Conservation (phyloP, 1,140 invertebrate genomes). For the Diorhabda elongata region DNA sequence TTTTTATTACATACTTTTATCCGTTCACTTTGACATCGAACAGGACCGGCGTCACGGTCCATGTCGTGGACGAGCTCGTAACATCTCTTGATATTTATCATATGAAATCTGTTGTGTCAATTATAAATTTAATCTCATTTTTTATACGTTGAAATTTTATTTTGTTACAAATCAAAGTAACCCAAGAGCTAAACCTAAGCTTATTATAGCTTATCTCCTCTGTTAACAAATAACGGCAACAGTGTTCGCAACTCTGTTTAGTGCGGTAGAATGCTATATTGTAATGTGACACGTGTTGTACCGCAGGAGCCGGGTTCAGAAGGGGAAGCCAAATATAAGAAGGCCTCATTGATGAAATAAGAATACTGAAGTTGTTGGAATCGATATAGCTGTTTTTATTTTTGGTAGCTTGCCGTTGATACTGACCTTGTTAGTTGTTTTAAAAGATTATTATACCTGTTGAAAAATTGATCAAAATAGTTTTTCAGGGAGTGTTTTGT, state of each 20-base stretch:
- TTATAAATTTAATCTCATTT: too few species aligned
- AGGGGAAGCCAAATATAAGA: neutral
- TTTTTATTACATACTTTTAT: too few species aligned
- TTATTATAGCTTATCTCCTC: too few species aligned
- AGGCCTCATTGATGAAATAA: conserved; percentile 2
- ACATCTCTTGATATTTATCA: too few species aligned
- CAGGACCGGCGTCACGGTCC: too few species aligned
- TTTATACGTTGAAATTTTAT: too few species aligned
- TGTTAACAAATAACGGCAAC: neutral
- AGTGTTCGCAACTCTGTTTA: neutral
- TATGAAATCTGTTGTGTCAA: too few species aligned
- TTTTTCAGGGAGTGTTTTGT: neutral
- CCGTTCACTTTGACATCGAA: too few species aligned
- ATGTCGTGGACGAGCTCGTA: too few species aligned
- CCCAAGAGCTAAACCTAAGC: too few species aligned
- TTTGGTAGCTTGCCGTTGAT: neutral
- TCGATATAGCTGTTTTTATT: neutral
- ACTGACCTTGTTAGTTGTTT: neutral
- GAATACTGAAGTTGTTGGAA: neutral
- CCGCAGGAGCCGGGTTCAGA: neutral
- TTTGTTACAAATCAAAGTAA: too few species aligned
- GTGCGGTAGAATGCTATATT: neutral
- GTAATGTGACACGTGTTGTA: neutral
- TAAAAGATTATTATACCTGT: neutral
- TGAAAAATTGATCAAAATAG: neutral